Percentiles rank a stretch among this genome's conserved stretches.
Conservation (phyloP, 2,797 vertebrate species). For the Lepidocolaptes lacrymiger region DNA sequence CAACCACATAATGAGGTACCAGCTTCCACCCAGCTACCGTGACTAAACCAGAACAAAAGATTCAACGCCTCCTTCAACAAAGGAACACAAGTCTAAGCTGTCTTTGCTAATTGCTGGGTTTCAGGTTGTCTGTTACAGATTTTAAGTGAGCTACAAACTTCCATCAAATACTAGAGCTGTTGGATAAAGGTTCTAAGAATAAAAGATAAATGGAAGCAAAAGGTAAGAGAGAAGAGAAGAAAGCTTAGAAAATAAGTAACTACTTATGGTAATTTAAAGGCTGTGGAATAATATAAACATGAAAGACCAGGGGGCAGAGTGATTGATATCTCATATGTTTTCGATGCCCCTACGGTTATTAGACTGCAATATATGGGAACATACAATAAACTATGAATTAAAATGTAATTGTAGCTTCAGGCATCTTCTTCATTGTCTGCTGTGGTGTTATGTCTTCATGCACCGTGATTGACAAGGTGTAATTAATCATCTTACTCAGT, state of each 20-base stretch:
- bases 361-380: constrained; percentile 79
- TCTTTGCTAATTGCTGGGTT: constrained; percentile 81
- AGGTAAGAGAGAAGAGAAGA: constrained; percentile 66
- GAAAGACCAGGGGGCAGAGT: constrained; percentile 72
- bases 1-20: constrained; percentile 81
- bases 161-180: constrained; percentile 69
- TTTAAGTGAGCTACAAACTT: constrained; percentile 77
- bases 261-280: constrained; percentile 67
- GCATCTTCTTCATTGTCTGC: constrained; percentile 83
- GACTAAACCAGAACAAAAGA: constrained; percentile 87
- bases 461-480: constrained; percentile 84
- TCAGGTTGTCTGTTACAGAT: constrained; percentile 80
- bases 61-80: constrained; percentile 81
- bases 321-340: constrained; percentile 81
- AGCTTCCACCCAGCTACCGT: constrained; percentile 84
- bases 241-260: constrained; percentile 58
- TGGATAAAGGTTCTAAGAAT: constrained; percentile 68
- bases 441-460: constrained; percentile 86
- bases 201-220: constrained; percentile 69
- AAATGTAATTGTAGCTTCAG: constrained; percentile 83
- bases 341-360: constrained; percentile 78
- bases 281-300: constrained; percentile 56
- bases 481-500: constrained; percentile 87
- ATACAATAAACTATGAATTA: constrained; percentile 83
- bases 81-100: constrained; percentile 79